Percentiles rank a stretch among this genome's conserved stretches.
Conservation (phyloP, 2,797 vertebrate species). For the Pogoniulus pusillus region DNA sequence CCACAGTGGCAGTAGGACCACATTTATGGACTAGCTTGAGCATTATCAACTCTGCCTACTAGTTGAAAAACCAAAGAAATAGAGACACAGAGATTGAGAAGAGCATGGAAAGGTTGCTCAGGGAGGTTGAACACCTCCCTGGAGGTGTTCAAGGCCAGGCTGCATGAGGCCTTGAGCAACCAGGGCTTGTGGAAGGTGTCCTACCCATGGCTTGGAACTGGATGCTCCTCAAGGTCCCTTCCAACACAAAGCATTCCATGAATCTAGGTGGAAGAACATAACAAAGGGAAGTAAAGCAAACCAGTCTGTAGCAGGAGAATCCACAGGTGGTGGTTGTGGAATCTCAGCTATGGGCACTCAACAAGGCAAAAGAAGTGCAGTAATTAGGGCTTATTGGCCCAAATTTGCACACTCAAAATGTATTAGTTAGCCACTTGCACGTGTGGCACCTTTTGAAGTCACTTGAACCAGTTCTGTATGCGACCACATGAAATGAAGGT, state of each 20-base stretch:
- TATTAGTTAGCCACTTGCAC: background rate
- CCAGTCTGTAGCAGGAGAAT: background rate
- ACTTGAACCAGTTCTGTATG: background rate
- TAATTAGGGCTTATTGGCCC: background rate
- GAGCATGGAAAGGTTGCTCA: background rate
- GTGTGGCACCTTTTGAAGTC: background rate
- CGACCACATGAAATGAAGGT: background rate
- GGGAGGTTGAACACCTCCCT: too few species aligned
- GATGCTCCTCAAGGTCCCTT: too few species aligned
- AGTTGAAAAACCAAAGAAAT: background rate
- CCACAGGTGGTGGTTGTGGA: background rate
- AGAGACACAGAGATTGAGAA: background rate
- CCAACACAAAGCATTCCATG: too few species aligned
- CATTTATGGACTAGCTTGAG: background rate
- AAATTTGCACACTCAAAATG: background rate
- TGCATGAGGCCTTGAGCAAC: too few species aligned
- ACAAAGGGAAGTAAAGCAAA: background rate
- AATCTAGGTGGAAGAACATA: background rate
- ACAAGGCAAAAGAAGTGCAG: background rate
- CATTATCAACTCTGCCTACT: background rate
- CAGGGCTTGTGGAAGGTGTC: too few species aligned
- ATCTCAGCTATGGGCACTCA: background rate
- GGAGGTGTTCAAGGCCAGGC: too few species aligned
- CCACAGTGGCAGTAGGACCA: background rate
- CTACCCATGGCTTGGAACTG: too few species aligned